Evolutionary conservation across 2,888 invertebrate species (phyloP).

Genomic region (Vanessa cardui): DNA sequence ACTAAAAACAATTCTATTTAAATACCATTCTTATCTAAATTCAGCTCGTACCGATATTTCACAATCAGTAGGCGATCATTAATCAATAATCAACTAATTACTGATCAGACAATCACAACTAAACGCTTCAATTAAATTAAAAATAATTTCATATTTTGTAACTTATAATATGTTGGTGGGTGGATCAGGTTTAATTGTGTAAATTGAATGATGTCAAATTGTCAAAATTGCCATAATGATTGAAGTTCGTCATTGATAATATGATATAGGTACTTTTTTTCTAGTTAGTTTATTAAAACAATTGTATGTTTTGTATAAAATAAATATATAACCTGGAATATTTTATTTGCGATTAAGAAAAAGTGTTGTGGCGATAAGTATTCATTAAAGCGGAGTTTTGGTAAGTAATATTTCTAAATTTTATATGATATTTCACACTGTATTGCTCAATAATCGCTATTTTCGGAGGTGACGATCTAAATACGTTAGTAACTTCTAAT

Average conservation of each 20-base stretch:
- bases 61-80: too few relatives aligned
- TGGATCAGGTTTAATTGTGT: not conserved
- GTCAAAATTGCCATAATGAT: constrained; percentile 21
- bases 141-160: not conserved
- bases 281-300: constrained; percentile 1
- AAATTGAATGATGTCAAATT: not conserved
- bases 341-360: not conserved
- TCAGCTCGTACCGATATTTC: too few relatives aligned
- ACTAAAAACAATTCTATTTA: too few relatives aligned
- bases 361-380: constrained; percentile 2
- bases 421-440: constrained; percentile 24
- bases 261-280: not conserved
- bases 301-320: not conserved
- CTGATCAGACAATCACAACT: not conserved
- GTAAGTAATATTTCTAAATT: constrained; percentile 23
- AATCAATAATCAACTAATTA: too few relatives aligned
- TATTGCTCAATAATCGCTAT: constrained; percentile 65
- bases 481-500: constrained; percentile 21
- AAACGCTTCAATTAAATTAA: not conserved
- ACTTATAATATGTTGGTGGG: not conserved
- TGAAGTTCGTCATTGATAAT: constrained; percentile 16
- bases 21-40: too few relatives aligned
- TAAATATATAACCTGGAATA: not conserved
- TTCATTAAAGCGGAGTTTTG: not conserved
- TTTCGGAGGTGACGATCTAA: constrained; percentile 67